Evolutionary conservation across 1,140 invertebrate species (phyloP).

Genomic region (Augochlora pura): DNA sequence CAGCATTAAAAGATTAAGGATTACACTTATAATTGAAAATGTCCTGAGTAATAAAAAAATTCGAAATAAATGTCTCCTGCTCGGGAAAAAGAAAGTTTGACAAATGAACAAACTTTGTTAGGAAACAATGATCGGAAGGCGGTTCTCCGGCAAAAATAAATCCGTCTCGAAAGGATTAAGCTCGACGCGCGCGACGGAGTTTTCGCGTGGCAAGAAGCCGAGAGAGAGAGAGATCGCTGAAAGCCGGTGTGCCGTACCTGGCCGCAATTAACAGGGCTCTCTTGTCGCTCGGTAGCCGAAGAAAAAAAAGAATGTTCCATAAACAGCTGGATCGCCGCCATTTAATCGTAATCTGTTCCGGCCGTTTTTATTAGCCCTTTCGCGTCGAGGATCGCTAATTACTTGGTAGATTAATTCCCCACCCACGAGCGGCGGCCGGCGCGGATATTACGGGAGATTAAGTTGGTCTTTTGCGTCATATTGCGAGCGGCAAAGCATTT

Average conservation of each 20-base stretch:
- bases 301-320: slow-evolving; percentile 10
- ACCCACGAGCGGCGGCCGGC: not conserved
- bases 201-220: no score
- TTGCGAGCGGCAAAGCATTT: slow-evolving; percentile 44
- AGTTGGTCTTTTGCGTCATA: slow-evolving; percentile 48
- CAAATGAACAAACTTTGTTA: no score
- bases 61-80: no score
- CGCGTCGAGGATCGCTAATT: slow-evolving; percentile 19
- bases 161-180: no score
- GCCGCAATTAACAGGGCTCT: not conserved
- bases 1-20: no score
- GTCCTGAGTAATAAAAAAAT: no score
- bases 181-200: no score
- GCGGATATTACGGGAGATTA: slow-evolving; percentile 40
- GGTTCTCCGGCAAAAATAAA: no score
- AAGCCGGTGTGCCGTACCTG: not conserved
- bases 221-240: no score
- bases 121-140: no score
- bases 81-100: no score
- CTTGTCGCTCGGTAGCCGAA: not conserved
- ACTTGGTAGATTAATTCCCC: slow-evolving; percentile 38
- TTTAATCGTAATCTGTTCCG: slow-evolving; percentile 33
- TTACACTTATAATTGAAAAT: no score
- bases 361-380: slow-evolving; percentile 6
- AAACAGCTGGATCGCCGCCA: slow-evolving; percentile 22